Base-by-base conservation (phyloP, 2,113 vertebrate species). In the Cinclus mexicanus region DNA sequence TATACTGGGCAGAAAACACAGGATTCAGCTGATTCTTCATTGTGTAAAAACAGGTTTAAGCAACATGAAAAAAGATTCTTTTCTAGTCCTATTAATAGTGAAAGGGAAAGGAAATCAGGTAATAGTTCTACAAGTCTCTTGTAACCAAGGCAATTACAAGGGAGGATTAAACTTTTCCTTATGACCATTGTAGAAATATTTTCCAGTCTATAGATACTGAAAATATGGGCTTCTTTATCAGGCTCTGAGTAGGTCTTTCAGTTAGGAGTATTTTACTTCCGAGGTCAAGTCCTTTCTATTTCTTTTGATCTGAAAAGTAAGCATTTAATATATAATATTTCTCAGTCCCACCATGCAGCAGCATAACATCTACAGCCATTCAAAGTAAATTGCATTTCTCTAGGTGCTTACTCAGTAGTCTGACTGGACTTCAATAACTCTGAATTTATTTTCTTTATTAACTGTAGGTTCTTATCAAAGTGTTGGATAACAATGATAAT, bases 401-500 rank as follows among this genome's bases (percentile, higher is more conserved):
- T 52, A 52, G 31, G 35, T 89, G 39, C 21, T 31, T 95, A 25
- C 63, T 94, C 44, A 69, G 20, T 69, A 59, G 53, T 72, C 67
- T 61, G 22, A 47, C 61, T 64, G 83, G 37, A 77, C 37, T 55
- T 86, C 39, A 83, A 7, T 89, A 92, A 92, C 49, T 79, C 79
- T 10, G 22, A 67, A 69, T 56, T 57, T 89, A 82, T 89, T 85
- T 93, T 63, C 95, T 93, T 57, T 95, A 53, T 91, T 87, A 87
- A 96, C 93, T 93, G 8, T 81, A 99, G 99, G 98, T 99, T 89
- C 98, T 99, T 91, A 98, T 99, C 96, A 99, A 97, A 78, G 98
- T 99, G 42, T 88, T 99, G 95, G 99, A 99, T 98, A 98, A 98
- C 96, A 99, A 99, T 25, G 99, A 99, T 98, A 99, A 99, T 1